Evolutionary conservation across 2,113 vertebrate genomes (phyloP).

Genomic region (Uria lomvia): DNA sequence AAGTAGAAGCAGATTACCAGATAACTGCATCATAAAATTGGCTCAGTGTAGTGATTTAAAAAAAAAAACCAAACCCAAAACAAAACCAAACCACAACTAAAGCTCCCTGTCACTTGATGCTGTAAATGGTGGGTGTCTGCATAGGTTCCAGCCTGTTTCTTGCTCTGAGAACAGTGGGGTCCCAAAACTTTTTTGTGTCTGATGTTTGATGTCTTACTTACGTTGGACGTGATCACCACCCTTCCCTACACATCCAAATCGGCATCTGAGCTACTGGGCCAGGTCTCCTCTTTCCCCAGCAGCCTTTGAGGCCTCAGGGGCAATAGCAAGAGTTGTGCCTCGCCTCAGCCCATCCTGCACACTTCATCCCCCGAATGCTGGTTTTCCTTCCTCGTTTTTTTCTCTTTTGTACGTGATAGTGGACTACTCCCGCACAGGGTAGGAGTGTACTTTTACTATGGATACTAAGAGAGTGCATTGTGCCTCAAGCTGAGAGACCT

Average conservation of each 20-base stretch:
- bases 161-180: not conserved
- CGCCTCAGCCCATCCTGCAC: not conserved
- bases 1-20: not conserved
- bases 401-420: not conserved
- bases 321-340: not conserved
- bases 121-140: not conserved
- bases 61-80: not conserved
- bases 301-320: not conserved
- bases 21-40: not conserved
- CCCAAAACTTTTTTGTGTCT: not conserved
- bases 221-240: too few species aligned
- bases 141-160: not conserved
- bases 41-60: not conserved
- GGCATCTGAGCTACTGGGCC: not conserved
- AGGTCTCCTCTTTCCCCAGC: not conserved
- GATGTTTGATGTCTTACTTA: not conserved
- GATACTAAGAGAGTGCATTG: too few species aligned
- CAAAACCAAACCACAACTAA: not conserved
- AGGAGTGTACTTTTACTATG: not conserved
- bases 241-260: not conserved
- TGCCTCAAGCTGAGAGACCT: not conserved
- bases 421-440: not conserved
- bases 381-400: not conserved
- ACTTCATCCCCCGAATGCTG: not conserved
- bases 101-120: not conserved